Conservation (phyloP, 2,888 invertebrate genomes). For the Anoncus sp. region DNA sequence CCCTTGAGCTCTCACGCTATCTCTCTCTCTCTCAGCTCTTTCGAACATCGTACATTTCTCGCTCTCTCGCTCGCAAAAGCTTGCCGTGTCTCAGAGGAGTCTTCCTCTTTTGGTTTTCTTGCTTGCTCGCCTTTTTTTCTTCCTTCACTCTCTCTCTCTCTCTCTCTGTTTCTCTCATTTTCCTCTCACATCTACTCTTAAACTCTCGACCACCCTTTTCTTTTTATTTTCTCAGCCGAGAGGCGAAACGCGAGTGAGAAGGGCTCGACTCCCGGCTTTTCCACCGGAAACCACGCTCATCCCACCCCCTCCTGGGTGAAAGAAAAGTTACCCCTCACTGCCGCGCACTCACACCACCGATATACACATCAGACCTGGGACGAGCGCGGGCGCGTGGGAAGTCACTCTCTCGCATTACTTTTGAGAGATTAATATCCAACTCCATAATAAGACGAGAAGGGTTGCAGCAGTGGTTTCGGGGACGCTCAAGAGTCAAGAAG, state of each 20-base stretch:
- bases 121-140: conserved; percentile 27
- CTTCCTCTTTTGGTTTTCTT: conserved; percentile 9
- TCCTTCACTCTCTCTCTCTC: conserved; percentile 59
- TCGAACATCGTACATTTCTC: conserved; percentile 28
- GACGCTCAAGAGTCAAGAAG: too few relatives aligned
- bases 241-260: conserved; percentile 25
- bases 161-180: conserved; percentile 12
- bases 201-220: conserved; percentile 39
- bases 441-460: background rate
- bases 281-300: conserved; percentile 17
- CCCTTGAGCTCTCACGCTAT: conserved; percentile 31
- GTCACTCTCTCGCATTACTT: conserved; percentile 47
- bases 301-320: background rate
- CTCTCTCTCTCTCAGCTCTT: conserved; percentile 52
- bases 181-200: conserved; percentile 28
- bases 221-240: conserved; percentile 32
- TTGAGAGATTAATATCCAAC: conserved; percentile 42
- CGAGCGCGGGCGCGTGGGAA: conserved; percentile 18
- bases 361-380: background rate
- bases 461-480: conserved; percentile 1
- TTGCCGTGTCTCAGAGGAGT: conserved; percentile 8
- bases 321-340: background rate
- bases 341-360: background rate
- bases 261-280: conserved; percentile 13
- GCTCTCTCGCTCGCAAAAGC: conserved; percentile 9